These are phyloP conservation scores for Collichthys lucidus DNA, from an alignment of 2,113 vertebrate genomes.

Conservation along the genomic window DNA sequence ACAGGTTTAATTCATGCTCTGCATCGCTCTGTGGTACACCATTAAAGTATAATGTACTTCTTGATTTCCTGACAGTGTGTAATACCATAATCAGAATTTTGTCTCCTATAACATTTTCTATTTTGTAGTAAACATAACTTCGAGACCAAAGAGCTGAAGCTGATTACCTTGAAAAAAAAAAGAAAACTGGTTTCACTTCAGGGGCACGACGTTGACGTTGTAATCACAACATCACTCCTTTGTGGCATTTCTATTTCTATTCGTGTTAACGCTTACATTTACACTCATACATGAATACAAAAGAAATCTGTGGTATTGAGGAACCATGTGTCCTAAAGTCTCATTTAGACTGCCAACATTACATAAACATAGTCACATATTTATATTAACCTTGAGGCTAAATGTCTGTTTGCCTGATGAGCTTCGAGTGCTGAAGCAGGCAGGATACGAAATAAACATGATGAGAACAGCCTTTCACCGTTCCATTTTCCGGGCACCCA, in stretches of 20 bases:
- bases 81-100: too few relatives aligned
- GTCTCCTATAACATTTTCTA: neutral
- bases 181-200: too few relatives aligned
- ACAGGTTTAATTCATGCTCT: constrained; percentile 39
- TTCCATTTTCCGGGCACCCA: neutral
- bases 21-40: constrained; percentile 27
- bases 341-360: constrained; percentile 5
- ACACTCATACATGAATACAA: neutral
- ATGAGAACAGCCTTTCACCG: constrained; percentile 5
- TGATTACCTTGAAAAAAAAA: neutral
- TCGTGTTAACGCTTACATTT: constrained; percentile 8
- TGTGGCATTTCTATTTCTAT: constrained; percentile 39
- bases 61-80: neutral
- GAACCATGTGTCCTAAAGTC: neutral
- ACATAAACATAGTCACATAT: constrained; percentile 6
- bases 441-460: neutral
- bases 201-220: constrained; percentile 9
- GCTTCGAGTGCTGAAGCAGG: neutral
- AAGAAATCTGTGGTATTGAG: neutral
- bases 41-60: constrained; percentile 27
- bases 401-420: constrained; percentile 28
- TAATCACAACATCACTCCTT: constrained; percentile 44
- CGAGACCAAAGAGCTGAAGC: constrained; percentile 5
- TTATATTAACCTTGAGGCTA: constrained; percentile 20
- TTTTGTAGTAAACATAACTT: constrained; percentile 8